Conservation (phyloP, 2,888 invertebrate genomes). For the Sphaerophoria taeniata region DNA sequence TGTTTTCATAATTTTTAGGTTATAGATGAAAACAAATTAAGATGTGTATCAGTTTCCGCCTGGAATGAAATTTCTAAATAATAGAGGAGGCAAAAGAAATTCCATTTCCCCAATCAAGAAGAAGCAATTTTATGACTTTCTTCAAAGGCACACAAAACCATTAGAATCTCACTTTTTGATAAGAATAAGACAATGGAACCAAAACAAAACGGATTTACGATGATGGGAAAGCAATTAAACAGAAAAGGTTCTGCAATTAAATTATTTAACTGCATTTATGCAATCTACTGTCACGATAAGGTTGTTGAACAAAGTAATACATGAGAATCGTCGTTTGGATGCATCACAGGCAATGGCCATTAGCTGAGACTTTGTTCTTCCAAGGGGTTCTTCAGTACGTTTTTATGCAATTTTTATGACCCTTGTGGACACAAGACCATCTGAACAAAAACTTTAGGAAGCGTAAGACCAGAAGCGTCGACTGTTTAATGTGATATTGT, state of each 20-base stretch:
- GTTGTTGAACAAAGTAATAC: constrained; percentile 33
- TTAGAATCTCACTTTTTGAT: constrained; percentile 64
- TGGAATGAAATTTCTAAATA: constrained; percentile 38
- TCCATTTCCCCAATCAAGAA: not conserved
- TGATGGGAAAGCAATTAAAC: constrained; percentile 63
- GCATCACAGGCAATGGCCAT: too few species aligned
- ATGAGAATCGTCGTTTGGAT: too few species aligned
- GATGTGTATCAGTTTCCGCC: constrained; percentile 57
- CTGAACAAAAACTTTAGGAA: too few species aligned
- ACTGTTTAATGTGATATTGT: too few species aligned
- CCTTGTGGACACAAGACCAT: too few species aligned
- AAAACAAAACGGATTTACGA: not conserved
- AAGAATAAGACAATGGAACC: constrained; percentile 14
- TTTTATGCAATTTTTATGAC: too few species aligned
- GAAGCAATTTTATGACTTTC: constrained; percentile 31
- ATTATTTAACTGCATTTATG: constrained; percentile 49
- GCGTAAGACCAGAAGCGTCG: too few species aligned
- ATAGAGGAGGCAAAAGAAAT: not conserved
- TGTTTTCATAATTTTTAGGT: constrained; percentile 1
- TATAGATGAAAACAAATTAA: not conserved
- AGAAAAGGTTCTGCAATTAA: constrained; percentile 40
- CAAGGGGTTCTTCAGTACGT: too few species aligned
- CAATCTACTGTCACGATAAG: constrained; percentile 39
- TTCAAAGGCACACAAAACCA: constrained; percentile 17
- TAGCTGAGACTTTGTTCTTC: too few species aligned